phyloP scores from a whole-genome alignment of 2,888 invertebrate species.

The Noctuana brunneofusca region DNA sequence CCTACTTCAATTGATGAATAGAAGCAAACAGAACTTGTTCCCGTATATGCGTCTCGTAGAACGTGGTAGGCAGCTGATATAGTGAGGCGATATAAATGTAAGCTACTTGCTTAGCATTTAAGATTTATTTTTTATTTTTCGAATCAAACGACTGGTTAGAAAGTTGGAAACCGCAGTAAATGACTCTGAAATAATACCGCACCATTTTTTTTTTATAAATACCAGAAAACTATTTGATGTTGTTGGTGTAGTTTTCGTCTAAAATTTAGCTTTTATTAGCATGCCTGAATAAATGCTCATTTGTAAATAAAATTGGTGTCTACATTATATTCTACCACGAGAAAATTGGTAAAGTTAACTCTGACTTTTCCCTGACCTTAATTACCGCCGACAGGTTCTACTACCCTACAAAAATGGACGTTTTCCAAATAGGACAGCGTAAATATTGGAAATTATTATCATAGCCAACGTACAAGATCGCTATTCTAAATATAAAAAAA shows the following conservation, averaged over 20 bases:
- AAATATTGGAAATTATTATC: no score
- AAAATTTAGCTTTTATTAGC: background rate
- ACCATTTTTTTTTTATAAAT: background rate
- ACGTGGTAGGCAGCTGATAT: background rate
- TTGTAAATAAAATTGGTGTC: constrained; percentile 6
- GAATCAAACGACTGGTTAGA: constrained; percentile 1
- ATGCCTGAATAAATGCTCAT: background rate
- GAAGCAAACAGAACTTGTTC: background rate
- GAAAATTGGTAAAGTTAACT: background rate
- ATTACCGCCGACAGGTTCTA: no score
- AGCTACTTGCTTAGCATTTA: background rate
- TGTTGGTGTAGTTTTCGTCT: background rate
- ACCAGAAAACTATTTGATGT: background rate
- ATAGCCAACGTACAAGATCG: no score
- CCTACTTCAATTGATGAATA: no score
- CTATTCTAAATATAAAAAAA: no score
- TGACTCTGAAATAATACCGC: constrained; percentile 31
- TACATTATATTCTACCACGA: background rate
- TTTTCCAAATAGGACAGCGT: background rate
- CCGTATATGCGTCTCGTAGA: background rate
- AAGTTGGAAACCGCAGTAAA: constrained; percentile 21
- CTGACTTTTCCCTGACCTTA: background rate
- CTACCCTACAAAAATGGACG: no score
- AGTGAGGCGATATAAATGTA: background rate
- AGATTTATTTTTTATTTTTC: background rate